These are phyloP conservation scores for Lepidothrix coronata DNA, from an alignment of 2,113 vertebrate genomes.

Conservation along the genomic window DNA sequence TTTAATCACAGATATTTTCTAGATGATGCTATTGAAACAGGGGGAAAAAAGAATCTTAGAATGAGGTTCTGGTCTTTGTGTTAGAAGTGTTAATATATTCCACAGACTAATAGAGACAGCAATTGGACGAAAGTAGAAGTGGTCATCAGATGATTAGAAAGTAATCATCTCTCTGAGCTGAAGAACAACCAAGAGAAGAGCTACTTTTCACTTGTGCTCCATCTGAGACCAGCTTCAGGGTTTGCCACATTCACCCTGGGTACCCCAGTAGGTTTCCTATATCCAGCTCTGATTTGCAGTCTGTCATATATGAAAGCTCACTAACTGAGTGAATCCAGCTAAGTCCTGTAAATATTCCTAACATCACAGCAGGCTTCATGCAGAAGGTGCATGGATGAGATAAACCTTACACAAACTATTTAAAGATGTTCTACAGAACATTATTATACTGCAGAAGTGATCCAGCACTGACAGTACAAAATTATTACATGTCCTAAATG, in stretches of 20 bases:
- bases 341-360: not conserved
- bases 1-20: not conserved
- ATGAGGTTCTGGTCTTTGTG: not conserved
- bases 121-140: not conserved
- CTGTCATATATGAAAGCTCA: not conserved
- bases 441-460: not conserved
- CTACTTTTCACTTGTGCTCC: not conserved
- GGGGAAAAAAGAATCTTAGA: not conserved
- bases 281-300: not conserved
- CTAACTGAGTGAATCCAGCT: not conserved
- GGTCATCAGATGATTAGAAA: no score
- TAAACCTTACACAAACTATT: not conserved
- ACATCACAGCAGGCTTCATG: not conserved
- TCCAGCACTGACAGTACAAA: not conserved
- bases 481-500: not conserved
- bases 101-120: not conserved
- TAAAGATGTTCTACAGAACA: not conserved
- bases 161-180: not conserved
- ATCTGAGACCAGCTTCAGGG: not conserved
- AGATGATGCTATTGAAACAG: accelerated
- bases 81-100: not conserved
- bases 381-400: not conserved
- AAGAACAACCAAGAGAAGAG: not conserved
- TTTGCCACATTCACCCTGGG: not conserved
- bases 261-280: not conserved